phyloP scores from a whole-genome alignment of 2,888 invertebrate species.

The Argyresthia albistria region DNA sequence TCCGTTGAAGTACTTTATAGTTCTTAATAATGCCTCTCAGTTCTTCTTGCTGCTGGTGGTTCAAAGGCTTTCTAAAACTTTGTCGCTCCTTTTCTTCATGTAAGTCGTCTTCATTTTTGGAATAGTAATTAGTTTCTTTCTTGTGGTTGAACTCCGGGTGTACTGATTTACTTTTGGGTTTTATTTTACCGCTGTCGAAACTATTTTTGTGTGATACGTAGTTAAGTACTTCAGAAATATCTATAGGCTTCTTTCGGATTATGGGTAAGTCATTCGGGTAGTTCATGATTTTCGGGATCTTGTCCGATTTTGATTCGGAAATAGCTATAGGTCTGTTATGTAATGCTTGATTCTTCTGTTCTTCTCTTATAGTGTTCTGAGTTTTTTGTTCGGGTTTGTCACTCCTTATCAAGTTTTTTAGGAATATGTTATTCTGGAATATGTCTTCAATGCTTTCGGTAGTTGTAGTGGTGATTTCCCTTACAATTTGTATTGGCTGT shows the following conservation, averaged over 20 bases:
- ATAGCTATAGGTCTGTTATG: no score
- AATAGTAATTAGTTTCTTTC: slow-evolving; percentile 25
- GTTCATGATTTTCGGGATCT: slow-evolving; percentile 33
- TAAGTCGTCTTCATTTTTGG: slow-evolving; percentile 6
- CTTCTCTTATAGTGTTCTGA: slow-evolving; percentile 15
- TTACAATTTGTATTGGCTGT: slow-evolving; percentile 8
- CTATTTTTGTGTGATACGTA: slow-evolving; percentile 46
- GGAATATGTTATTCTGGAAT: slow-evolving; percentile 46
- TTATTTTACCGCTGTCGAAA: slow-evolving; percentile 51
- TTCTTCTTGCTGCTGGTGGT: slow-evolving; percentile 38
- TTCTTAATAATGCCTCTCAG: slow-evolving; percentile 52
- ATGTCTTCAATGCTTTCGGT: slow-evolving; percentile 29
- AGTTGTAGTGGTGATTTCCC: slow-evolving; percentile 21
- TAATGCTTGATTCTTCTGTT: slow-evolving; percentile 15
- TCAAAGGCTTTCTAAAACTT: slow-evolving; percentile 10
- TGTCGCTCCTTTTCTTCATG: not conserved
- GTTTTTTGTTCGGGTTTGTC: slow-evolving; percentile 13
- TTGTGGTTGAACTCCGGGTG: slow-evolving; percentile 16
- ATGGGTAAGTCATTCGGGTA: slow-evolving; percentile 34
- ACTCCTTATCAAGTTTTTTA: slow-evolving; percentile 38
- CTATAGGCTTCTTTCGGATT: slow-evolving; percentile 34
- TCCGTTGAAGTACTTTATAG: slow-evolving; percentile 57
- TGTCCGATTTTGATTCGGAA: slow-evolving; percentile 28
- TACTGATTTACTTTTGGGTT: slow-evolving; percentile 27
- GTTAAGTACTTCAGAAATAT: slow-evolving; percentile 45